Evolutionary conservation across 1,140 invertebrate species (phyloP), one percentile per base, ranked within the genome.

Genomic region (Drosophila ambigua): DNA sequence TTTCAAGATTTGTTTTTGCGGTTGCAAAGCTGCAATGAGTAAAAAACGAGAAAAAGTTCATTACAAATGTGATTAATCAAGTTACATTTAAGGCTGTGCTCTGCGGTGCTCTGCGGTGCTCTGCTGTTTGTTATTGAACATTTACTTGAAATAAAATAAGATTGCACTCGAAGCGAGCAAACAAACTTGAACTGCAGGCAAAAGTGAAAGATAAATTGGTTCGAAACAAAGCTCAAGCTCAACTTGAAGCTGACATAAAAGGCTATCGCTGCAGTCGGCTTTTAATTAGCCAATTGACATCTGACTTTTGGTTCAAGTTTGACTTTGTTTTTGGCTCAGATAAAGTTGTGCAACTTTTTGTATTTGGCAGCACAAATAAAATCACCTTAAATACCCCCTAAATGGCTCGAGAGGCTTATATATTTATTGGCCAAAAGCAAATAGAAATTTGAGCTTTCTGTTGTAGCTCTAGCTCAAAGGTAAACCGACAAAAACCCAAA

Each of bases 221-320:
- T 55, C 8, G 5, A 55, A 57, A 54, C 35, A 59, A 69, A 55
- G 54, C 55, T 61, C 48, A 76, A 71, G 35, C 64, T 60, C 63
- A 48, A 67, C 50, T 69, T 59, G 57, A 67, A 68, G 35, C 58
- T 77, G 81, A 85, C 81, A 81, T 68, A 64, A 77, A 85, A 85
- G 81, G 81, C 85, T 85, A 85, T 78, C 69, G 74, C 9, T 66
- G 54, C 54, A 45, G 55, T 57, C 41, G 72, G 57, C 61, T 63
- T 73, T 82, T 82, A 85, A 85, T 85, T 85, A 85, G 76, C 65
- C 82, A 87, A 82, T 85, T 85, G 82, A 85, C 83, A 87, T 87
- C 61, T 82, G 82, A 82, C 82, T 87, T 75, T 78, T 68, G 55
- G 13, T 13, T 72, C 48, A 52, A 48, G 28, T 69, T 8, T 55